Base-by-base conservation (phyloP, 2,113 vertebrate genomes). In the Orientallactaga bullata region DNA sequence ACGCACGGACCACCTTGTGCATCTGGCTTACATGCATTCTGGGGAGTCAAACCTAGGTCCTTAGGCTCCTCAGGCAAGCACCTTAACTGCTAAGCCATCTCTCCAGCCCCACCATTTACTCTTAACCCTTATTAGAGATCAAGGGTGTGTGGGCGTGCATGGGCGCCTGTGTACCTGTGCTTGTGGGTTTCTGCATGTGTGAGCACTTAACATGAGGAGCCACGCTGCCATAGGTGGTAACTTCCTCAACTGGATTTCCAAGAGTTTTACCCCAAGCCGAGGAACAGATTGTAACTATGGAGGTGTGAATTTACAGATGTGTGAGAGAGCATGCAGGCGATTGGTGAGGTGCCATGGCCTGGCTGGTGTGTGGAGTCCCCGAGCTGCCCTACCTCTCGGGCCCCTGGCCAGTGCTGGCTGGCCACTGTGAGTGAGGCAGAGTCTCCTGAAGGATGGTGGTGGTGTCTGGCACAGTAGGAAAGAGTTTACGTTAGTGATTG, bases 401-500 rank as follows among this genome's bases (percentile, higher is more conserved):
- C 18, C 32, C 18, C 42, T 24, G 13, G 66, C 8, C 26, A 39
- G 68, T 37, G 35, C 65, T n/a, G 21, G 30, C 10, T 26, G 13
- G 3, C 12, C 0, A 11, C 39, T 18, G 23, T 42, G 5, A 24
- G 26, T 9, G 12, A 55, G 11, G 35, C 1, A 3, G 55, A 7
- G 4, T 26, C 80, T 66, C 13, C 37, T 37, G 21, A 68, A 23
- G 13, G 9, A 21, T 39, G 12, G 60, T 13, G 1, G 28, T 39
- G 12, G 60, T 13, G 1, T 32, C 32, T 74, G 32, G 73, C 0
- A 32, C 61, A 7, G 37, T 11, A 55, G 35, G 6, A 58, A 79
- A 11, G 8, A 0, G 3, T 1, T 3, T 24, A 0, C 8, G 42
- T 47, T 11, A 12, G 18, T 0, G 0, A 4, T 7, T 8, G 2